Conservation (phyloP, 2,113 vertebrate species). For the Chrysemys picta region DNA sequence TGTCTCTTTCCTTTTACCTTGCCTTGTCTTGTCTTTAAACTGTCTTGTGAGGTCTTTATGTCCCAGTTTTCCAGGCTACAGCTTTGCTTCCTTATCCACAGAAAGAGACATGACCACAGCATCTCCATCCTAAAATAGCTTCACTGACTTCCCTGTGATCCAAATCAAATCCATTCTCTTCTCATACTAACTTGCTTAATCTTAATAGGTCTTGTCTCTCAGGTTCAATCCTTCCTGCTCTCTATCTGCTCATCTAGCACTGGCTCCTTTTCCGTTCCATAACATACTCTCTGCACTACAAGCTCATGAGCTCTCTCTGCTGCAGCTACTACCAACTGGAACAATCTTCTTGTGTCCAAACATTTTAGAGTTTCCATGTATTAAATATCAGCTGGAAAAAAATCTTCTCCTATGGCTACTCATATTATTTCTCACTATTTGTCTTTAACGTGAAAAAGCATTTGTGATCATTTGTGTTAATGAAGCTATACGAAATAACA, state of each 20-base stretch:
- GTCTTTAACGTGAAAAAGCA: not conserved
- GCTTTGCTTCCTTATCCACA: not conserved
- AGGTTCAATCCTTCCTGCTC: not conserved
- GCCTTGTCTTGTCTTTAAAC: not conserved
- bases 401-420: not conserved
- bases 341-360: not conserved
- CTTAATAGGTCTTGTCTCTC: not conserved
- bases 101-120: not conserved
- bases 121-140: not conserved
- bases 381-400: constrained; percentile 9
- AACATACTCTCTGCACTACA: not conserved
- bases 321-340: not conserved
- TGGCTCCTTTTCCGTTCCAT: not conserved
- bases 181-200: not conserved
- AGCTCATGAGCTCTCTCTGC: not conserved
- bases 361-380: not conserved
- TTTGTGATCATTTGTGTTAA: not conserved
- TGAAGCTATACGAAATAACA: not conserved
- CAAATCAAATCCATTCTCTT: not conserved
- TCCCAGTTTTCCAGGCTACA: not conserved
- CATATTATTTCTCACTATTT: not conserved
- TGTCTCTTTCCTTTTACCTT: constrained; percentile 5
- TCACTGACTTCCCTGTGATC: not conserved
- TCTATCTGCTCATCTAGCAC: not conserved
- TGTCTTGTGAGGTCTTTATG: not conserved